phyloP scores from a whole-genome alignment of 2,797 vertebrate species.

The Odontamblyopus lacepedii region DNA sequence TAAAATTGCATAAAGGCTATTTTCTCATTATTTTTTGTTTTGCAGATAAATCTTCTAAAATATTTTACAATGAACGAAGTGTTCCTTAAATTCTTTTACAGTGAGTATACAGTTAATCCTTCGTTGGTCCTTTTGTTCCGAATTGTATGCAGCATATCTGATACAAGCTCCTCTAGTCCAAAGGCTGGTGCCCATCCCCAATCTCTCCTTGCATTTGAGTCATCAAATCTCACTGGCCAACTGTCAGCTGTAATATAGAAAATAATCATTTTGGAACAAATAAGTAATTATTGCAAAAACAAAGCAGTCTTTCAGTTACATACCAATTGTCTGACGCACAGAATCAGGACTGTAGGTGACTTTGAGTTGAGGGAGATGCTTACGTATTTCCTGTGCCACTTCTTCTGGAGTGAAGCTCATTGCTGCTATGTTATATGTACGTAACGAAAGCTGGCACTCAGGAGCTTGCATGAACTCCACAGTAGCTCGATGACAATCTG shows the following conservation, averaged over 20 bases:
- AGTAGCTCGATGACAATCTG: slow-evolving; percentile 83
- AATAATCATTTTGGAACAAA: not conserved
- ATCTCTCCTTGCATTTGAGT: slow-evolving; percentile 79
- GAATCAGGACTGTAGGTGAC: slow-evolving; percentile 80
- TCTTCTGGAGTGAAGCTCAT: slow-evolving; percentile 84
- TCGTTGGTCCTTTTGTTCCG: slow-evolving; percentile 64
- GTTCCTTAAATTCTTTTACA: slow-evolving; percentile 31
- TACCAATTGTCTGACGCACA: slow-evolving; percentile 81
- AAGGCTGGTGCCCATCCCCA: slow-evolving; percentile 78
- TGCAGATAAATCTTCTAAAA: slow-evolving; percentile 19
- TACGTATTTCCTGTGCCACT: slow-evolving; percentile 77
- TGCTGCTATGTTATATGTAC: slow-evolving; percentile 83
- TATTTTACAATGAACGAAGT: slow-evolving; percentile 32
- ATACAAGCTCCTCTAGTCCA: slow-evolving; percentile 73
- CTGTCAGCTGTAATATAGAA: slow-evolving; percentile 75
- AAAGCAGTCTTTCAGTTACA: not conserved
- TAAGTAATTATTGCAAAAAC: not conserved
- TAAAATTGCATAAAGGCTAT: not conserved
- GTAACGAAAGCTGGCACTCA: slow-evolving; percentile 74
- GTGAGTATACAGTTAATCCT: slow-evolving; percentile 61
- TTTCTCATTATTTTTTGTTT: slow-evolving; percentile 22
- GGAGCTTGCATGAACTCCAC: slow-evolving; percentile 81
- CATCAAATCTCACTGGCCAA: slow-evolving; percentile 82
- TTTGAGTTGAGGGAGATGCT: slow-evolving; percentile 77
- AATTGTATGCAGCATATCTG: slow-evolving; percentile 75